Percentiles rank a stretch among this genome's conserved stretches.
These are phyloP conservation scores for Acronicta leporina DNA, from an alignment of 2,888 invertebrate genomes.

Conservation along the genomic window DNA sequence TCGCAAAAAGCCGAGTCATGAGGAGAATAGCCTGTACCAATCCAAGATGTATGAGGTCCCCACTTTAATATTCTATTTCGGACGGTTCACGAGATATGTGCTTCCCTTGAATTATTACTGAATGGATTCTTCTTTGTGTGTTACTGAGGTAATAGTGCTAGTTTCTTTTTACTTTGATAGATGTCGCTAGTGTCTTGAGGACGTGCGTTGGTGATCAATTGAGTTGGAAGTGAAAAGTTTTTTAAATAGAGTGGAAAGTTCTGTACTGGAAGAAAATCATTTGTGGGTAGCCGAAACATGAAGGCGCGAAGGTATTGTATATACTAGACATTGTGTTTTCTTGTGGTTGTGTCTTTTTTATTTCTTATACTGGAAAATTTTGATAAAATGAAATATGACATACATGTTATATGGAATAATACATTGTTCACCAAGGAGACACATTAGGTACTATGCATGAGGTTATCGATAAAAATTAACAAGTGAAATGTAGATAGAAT, in stretches of 20 bases:
- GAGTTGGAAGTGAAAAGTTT: constrained; percentile 39
- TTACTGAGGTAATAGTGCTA: constrained; percentile 47
- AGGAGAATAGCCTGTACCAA: constrained; percentile 62
- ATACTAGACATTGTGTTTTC: no score
- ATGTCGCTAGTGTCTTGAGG: constrained; percentile 39
- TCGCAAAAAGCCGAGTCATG: constrained; percentile 55
- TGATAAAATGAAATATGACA: no score
- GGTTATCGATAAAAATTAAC: no score
- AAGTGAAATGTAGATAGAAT: no score
- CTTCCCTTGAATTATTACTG: constrained; percentile 74
- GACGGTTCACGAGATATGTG: constrained; percentile 71
- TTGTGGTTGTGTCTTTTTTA: no score
- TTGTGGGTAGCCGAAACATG: constrained; percentile 9
- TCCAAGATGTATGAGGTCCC: constrained; percentile 81
- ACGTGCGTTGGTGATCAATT: constrained; percentile 47
- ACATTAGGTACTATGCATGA: no score
- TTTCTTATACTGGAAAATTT: no score
- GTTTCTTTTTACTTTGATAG: constrained; percentile 46
- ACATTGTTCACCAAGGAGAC: no score
- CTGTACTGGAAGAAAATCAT: constrained; percentile 28
- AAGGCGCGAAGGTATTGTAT: background rate
- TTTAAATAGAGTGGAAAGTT: constrained; percentile 40
- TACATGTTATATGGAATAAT: no score
- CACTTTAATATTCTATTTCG: constrained; percentile 83
- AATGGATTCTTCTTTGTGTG: constrained; percentile 63